Percentiles rank a stretch among this genome's conserved stretches.
These are phyloP conservation scores for Poeciliopsis gracilis DNA, from an alignment of 2,797 vertebrate genomes.

Conservation along the genomic window DNA sequence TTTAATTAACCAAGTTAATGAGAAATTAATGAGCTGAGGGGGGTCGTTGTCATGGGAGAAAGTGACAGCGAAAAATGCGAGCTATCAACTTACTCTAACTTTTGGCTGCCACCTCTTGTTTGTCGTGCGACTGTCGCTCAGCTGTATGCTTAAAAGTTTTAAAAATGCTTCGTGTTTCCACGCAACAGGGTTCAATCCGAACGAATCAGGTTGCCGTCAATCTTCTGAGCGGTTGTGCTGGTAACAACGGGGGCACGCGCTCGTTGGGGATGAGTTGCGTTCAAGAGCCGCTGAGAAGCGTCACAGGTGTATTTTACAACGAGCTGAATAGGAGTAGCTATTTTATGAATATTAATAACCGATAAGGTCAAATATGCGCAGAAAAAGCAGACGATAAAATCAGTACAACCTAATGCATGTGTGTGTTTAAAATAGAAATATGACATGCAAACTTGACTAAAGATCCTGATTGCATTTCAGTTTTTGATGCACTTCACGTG, in stretches of 20 bases:
- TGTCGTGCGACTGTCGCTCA: neutral
- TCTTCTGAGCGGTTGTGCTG: constrained; percentile 67
- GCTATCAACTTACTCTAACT: constrained; percentile 61
- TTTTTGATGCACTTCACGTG: neutral
- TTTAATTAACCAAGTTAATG: constrained; percentile 69
- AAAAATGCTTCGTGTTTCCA: neutral
- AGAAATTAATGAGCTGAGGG: constrained; percentile 67
- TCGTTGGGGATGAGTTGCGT: constrained; percentile 46
- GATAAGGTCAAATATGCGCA: neutral
- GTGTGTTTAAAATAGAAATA: neutral
- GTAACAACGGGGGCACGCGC: constrained; percentile 74
- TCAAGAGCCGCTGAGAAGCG: constrained; percentile 52
- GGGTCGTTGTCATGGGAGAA: constrained; percentile 72
- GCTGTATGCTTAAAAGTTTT: neutral
- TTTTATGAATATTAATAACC: neutral
- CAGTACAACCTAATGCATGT: neutral
- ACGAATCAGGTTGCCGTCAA: constrained; percentile 58
- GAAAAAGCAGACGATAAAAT: neutral
- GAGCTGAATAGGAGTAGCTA: neutral
- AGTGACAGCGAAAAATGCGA: constrained; percentile 64
- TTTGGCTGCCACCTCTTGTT: constrained; percentile 13
- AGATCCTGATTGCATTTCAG: neutral
- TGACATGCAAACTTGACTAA: neutral
- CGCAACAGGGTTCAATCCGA: constrained; percentile 38
- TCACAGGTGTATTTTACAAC: neutral